These are phyloP conservation scores for Melieria omissa DNA, from an alignment of 2,888 invertebrate genomes.

Conservation along the genomic window DNA sequence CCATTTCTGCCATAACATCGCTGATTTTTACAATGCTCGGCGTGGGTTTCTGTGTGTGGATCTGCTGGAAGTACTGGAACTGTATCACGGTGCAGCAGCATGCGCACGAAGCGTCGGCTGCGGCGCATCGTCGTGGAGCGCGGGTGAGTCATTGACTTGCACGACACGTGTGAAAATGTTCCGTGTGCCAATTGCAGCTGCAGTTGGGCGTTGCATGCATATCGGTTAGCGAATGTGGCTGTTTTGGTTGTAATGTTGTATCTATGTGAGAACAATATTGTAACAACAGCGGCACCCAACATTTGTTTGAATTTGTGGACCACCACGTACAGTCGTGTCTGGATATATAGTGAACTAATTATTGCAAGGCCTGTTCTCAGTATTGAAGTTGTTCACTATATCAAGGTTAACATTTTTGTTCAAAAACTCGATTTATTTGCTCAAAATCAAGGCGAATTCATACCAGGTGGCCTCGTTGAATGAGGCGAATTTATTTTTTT, in stretches of 20 bases:
- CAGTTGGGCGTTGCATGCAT: background rate
- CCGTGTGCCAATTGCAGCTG: background rate
- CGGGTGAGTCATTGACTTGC: conserved; percentile 9
- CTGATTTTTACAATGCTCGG: conserved; percentile 65
- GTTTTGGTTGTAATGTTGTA: background rate
- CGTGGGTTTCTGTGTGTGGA: conserved; percentile 63
- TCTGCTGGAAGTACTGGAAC: conserved; percentile 66
- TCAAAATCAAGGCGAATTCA: too few species aligned
- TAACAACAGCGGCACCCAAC: too few species aligned
- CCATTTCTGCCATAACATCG: conserved; percentile 63
- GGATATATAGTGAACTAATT: too few species aligned
- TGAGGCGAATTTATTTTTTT: too few species aligned
- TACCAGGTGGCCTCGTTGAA: too few species aligned
- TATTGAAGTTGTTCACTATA: too few species aligned
- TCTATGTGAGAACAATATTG: background rate
- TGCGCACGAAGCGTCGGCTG: conserved; percentile 62
- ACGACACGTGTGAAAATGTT: background rate
- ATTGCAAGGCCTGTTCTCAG: too few species aligned
- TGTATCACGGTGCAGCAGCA: conserved; percentile 64
- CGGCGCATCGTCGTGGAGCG: conserved; percentile 44
- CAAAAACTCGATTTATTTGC: too few species aligned
- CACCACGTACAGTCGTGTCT: too few species aligned
- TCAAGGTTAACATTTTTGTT: too few species aligned
- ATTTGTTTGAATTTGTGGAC: too few species aligned
- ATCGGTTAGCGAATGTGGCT: background rate